Evolutionary conservation across 1,140 invertebrate species (phyloP), one percentile per base, ranked within the genome.

Genomic region (Tachypleus tridentatus): DNA sequence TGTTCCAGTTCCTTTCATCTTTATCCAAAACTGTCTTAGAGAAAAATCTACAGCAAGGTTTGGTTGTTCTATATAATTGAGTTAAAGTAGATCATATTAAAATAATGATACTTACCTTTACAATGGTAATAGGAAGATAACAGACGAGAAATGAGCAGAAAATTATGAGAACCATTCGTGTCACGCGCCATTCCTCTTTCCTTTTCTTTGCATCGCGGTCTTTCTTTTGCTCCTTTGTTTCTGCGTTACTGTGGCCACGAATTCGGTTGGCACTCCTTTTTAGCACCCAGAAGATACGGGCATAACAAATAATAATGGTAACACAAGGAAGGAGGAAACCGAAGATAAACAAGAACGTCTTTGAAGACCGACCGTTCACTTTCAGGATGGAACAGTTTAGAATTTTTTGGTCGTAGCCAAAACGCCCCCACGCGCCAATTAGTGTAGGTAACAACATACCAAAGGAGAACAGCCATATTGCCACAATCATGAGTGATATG

Each of bases 91-190:
- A 29, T 29, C 29, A 29, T 29, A 29, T 29, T 29, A 29, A 29
- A 29, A 29, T 29, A 29, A 29, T 1, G 29, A 29, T 9, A 58
- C 65, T 69, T 29, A 92, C 88, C 75, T 92, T 93, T 70, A 87
- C 87, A 59, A 92, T 79, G 86, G 91, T 90, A 53, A 92, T 78
- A 0, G 89, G 90, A 62, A 92, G 80, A 77, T 91, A 93, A 72
- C 87, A 92, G 48, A 87, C 76, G 3, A 92, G 75, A 77, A 92
- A 93, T 72, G 86, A 88, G 9, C 88, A 77, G 75, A 93, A 93
- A 72, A 93, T 93, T 8, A 85, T 84, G 52, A 90, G 78, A 86
- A 93, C 92, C 68, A 92, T 82, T 65, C 84, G 84, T 3, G 89
- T 92, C 11, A 93, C 80, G 50, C 87, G 80, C 58, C 72, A 67